Percentiles rank a stretch among this genome's conserved stretches.
Evolutionary conservation across 2,797 vertebrate genomes (phyloP).

Genomic region (Meda fulgida): DNA sequence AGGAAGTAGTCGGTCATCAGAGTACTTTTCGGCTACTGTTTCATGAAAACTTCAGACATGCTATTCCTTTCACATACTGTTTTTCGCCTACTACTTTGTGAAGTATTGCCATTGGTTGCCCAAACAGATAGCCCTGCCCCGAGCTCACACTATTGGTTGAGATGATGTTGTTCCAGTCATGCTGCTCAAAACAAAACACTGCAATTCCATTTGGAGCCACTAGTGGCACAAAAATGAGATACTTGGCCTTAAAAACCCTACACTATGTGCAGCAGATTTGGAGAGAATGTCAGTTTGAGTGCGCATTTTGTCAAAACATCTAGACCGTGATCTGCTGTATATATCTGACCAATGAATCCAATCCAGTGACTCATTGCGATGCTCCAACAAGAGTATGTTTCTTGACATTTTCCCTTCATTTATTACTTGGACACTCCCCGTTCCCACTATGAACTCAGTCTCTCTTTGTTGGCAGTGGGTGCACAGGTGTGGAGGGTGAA

Average conservation of each 20-base stretch:
- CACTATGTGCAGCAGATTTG: conserved; percentile 5
- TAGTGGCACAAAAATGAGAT: neutral
- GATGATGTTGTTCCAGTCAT: neutral
- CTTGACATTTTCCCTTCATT: conserved; percentile 22
- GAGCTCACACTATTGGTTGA: neutral
- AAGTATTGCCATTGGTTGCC: neutral
- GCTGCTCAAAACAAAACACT: neutral
- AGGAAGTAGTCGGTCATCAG: neutral
- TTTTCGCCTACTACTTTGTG: neutral
- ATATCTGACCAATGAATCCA: neutral
- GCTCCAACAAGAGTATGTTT: conserved; percentile 5
- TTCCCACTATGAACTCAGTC: conserved; percentile 44
- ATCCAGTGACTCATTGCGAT: neutral
- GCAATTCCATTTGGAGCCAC: neutral
- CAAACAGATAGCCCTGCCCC: neutral
- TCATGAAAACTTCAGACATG: neutral
- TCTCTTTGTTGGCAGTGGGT: conserved; percentile 22
- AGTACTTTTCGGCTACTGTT: neutral
- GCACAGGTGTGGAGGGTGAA: conserved; percentile 36
- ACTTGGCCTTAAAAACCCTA: conserved; percentile 1
- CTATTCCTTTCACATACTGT: neutral
- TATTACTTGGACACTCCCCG: conserved; percentile 39
- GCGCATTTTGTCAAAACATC: neutral
- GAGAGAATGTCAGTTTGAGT: neutral
- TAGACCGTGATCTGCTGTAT: conserved; percentile 6